Base-by-base conservation (phyloP, 1,140 invertebrate species). In the Sminthurides bifidus region DNA sequence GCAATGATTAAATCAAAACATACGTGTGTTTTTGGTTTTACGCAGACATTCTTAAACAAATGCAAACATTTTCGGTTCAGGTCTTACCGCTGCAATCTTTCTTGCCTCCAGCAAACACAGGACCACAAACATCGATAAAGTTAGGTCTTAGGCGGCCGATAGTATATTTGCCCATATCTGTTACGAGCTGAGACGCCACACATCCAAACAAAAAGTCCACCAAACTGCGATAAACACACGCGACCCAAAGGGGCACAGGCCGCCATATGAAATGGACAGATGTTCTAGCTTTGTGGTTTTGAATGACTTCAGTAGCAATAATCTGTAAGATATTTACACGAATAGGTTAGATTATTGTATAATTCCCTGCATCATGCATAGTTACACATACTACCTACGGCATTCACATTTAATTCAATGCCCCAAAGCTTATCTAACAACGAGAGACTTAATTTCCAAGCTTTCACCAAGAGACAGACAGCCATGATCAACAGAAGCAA, bases 131-230 rank as follows among this genome's bases (percentile, higher is more conserved):
- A 61, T 76, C 75, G 59, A 92, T 79, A 72, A 96, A 97, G 73
- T 97, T 90, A 8, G 93, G 93, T 61, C 93, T 73, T 52, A 96
- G 72, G 45, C 92, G 76, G 26, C 93, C 93, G 56, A 96, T 82
- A 1, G 83, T 82, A 66, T 93, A 94, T 72, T 95, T 96, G 23
- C 84, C 86, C 62, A 93, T 80, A 66, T 94, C 89, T 3, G 89
- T 92, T 6, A 81, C 80, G 15, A 91, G 71, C 70, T 90, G 84
- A 44, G 82, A 85, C 56, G 81, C 79, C 1, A 80, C 81, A n/a
- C 83, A 82, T 0, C 89, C 90, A 70, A 92, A 92, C 29, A 81
- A 79, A 67, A 92, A 93, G 0, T 87, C 71, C 1, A 84, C 83
- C 10, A 88, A 71, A 55, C 73, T 78, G 54, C 77, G 76, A 66